Percentiles rank a stretch among this genome's conserved stretches.
Conservation (phyloP, 2,113 vertebrate genomes). For the Podocnemis expansa region DNA sequence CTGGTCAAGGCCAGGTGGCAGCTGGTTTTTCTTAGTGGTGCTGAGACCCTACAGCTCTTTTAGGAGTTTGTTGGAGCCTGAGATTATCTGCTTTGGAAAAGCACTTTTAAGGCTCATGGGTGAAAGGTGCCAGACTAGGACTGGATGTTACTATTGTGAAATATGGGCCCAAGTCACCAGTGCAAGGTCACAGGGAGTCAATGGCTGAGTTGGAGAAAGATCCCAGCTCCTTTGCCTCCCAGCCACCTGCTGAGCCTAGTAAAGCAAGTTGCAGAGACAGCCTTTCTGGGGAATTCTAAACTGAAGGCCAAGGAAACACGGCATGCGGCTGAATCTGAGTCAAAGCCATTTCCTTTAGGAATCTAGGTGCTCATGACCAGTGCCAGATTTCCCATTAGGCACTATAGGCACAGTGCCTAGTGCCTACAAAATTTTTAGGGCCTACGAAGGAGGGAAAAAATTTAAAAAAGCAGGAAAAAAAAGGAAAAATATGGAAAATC, state of each 20-base stretch:
- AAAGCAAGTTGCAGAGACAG: not conserved
- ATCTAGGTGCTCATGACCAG: no score
- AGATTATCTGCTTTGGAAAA: not conserved
- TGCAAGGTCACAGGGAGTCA: not conserved
- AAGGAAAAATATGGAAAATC: no score
- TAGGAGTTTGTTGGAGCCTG: not conserved
- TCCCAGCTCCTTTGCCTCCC: not conserved
- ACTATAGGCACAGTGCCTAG: no score
- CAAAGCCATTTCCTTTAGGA: no score
- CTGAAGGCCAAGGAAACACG: no score
- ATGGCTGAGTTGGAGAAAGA: not conserved
- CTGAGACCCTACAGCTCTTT: not conserved
- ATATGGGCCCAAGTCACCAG: not conserved
- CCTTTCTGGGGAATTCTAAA: no score
- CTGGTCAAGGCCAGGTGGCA: not conserved
- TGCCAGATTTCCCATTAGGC: no score
- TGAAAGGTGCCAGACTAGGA: not conserved
- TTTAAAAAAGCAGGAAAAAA: no score
- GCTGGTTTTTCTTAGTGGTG: not conserved
- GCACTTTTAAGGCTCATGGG: not conserved
- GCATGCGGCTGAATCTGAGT: no score
- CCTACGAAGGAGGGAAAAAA: no score
- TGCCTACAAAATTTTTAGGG: no score
- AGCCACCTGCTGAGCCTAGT: not conserved
- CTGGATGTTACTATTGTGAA: not conserved